Conservation (phyloP, 1,140 invertebrate genomes). For the Neelides sp. region DNA sequence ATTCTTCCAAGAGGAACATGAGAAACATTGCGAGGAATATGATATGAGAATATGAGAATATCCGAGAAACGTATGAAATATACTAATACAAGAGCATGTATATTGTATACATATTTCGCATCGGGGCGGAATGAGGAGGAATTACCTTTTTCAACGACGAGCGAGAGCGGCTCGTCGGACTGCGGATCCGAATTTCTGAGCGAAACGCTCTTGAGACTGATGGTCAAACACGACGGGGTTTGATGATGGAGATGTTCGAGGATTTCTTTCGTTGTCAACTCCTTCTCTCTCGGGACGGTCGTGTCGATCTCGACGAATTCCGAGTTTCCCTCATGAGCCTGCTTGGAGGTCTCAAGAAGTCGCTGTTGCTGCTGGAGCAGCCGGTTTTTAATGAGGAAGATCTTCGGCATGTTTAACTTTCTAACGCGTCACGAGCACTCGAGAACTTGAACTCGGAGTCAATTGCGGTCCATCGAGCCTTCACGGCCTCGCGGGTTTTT, state of each 20-base stretch:
- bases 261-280: neutral
- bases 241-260: neutral
- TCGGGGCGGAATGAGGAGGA: too few species aligned
- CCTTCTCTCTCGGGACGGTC: neutral
- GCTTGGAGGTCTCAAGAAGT: constrained; percentile 60
- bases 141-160: constrained; percentile 30
- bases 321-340: constrained; percentile 25
- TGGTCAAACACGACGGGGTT: too few species aligned
- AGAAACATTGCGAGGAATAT: too few species aligned
- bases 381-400: constrained; percentile 74
- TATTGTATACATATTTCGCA: too few species aligned
- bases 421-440: too few species aligned
- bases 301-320: neutral
- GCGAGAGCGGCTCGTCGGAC: constrained; percentile 28
- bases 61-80: too few species aligned
- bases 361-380: constrained; percentile 74
- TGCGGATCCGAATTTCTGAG: constrained; percentile 5
- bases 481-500: too few species aligned
- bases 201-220: neutral
- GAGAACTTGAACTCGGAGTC: neutral
- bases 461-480: too few species aligned
- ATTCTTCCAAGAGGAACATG: too few species aligned
- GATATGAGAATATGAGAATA: too few species aligned
- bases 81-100: too few species aligned
- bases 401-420: constrained; percentile 78